These are phyloP conservation scores for Brachionus rotundiformis DNA, from an alignment of 1,140 invertebrate genomes.

Conservation along the genomic window DNA sequence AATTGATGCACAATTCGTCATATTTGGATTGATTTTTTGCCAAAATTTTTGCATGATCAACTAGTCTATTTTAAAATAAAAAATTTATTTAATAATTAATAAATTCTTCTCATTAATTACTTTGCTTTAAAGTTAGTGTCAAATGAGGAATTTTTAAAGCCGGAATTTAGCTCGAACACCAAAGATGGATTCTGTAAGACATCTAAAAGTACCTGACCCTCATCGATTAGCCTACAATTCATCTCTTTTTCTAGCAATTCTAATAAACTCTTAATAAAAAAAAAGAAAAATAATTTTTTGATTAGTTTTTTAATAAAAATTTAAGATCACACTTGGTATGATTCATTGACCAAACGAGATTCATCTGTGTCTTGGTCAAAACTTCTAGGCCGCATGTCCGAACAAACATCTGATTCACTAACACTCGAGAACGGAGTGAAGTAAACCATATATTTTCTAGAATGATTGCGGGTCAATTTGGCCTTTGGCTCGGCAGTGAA, in stretches of 20 bases:
- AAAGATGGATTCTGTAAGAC: constrained; percentile 82
- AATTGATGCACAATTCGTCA: constrained; percentile 41
- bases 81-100: not conserved
- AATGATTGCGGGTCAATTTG: not conserved
- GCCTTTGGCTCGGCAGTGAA: not conserved
- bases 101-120: not conserved
- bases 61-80: not conserved
- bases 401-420: not conserved
- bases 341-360: constrained; percentile 13
- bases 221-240: constrained; percentile 87
- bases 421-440: not conserved
- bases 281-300: too few relatives aligned
- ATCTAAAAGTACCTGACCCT: constrained; percentile 91
- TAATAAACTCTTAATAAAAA: constrained; percentile 73
- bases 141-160: not conserved
- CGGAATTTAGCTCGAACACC: not conserved
- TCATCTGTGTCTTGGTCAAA: not conserved
- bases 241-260: constrained; percentile 86
- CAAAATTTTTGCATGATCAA: constrained; percentile 31
- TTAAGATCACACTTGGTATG: constrained; percentile 63
- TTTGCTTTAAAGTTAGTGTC: constrained; percentile 10
- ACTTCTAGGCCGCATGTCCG: not conserved
- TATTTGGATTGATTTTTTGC: constrained; percentile 9
- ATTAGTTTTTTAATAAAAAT: too few relatives aligned
- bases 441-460: not conserved